Base-by-base conservation (phyloP, 1,140 invertebrate species). In the Caerostris darwini region DNA sequence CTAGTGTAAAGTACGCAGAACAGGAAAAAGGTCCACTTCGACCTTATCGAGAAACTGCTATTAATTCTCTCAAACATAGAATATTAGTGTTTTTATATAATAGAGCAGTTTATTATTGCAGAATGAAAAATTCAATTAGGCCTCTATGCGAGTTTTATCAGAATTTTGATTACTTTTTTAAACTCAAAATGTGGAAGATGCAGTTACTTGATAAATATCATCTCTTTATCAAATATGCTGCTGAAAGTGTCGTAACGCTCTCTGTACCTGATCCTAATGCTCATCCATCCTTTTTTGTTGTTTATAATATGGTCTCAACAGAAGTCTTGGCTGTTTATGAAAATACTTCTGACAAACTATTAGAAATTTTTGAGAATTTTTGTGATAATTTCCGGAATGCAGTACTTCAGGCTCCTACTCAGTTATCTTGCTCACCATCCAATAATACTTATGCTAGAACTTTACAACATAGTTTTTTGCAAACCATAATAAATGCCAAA, bases 181-280 rank as follows among this genome's bases (percentile, higher is more conserved):
- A 97, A 64, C 96, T 99, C 94, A 96, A 98, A 95, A 99, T 99
- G 97, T 99, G 98, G 98, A 99, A 99, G 96, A 99, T 99, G 98
- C 99, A 99, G 95, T 96, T 99, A 17, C 95, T 99, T 12, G 98
- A 99, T 96, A 98, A 98, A 95, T 97, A 98, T 96, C 98, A 99
- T 96, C 96, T 99, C 12, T 96, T 99, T 10, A 97, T 99, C 58
- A 99, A 99, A 96, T 99, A 99, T 96, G 98, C 98, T 0, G 98
- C 97, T 95, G 98, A 99, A 96, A 98, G 99, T 95, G 98, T 98
- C 3, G 98, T 98, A 0, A 98, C 98, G 0, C 96, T 98, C 83
- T 97, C 98, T 96, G 97, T 97, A 4, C 97, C 97, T 3, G 98
- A 99, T 96, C 98, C 98, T 2, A 98, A 97, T 96, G 97, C 97